Percentiles rank a stretch among this genome's conserved stretches.
Evolutionary conservation across 2,888 invertebrate species (phyloP).

Genomic region (Hypomecis atomaria): DNA sequence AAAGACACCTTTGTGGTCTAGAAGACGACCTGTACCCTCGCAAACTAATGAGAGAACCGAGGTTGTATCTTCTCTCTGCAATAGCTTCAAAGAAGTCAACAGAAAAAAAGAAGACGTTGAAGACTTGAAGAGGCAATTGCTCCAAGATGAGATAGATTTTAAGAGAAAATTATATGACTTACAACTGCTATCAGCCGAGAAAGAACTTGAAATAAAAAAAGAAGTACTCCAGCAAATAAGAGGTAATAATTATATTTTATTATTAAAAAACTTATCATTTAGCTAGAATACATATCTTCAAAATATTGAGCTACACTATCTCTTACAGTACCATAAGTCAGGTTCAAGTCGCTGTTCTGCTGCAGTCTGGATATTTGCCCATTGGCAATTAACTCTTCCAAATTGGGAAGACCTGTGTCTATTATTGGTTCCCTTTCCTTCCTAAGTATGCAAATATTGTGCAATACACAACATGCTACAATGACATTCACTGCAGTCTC

Average conservation of each 20-base stretch:
- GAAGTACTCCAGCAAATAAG: constrained; percentile 11
- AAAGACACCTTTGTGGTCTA: constrained; percentile 13
- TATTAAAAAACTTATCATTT: constrained; percentile 1
- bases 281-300: not conserved
- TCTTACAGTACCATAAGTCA: too few relatives aligned
- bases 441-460: constrained; percentile 9
- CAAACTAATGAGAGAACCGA: too few relatives aligned
- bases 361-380: too few relatives aligned
- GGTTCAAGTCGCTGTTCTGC: too few relatives aligned
- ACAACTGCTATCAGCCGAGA: too few relatives aligned
- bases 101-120: constrained; percentile 7
- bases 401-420: too few relatives aligned
- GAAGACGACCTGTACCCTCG: constrained; percentile 3
- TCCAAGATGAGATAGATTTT: constrained; percentile 2
- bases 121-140: not conserved
- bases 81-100: too few relatives aligned
- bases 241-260: constrained; percentile 7
- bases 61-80: too few relatives aligned
- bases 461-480: constrained; percentile 11
- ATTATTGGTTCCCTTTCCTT: too few relatives aligned
- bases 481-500: constrained; percentile 8
- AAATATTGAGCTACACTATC: constrained; percentile 4
- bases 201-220: too few relatives aligned
- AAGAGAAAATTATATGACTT: too few relatives aligned
- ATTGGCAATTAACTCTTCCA: too few relatives aligned